Conservation (phyloP, 2,797 vertebrate species). For the Tachyglossus aculeatus region DNA sequence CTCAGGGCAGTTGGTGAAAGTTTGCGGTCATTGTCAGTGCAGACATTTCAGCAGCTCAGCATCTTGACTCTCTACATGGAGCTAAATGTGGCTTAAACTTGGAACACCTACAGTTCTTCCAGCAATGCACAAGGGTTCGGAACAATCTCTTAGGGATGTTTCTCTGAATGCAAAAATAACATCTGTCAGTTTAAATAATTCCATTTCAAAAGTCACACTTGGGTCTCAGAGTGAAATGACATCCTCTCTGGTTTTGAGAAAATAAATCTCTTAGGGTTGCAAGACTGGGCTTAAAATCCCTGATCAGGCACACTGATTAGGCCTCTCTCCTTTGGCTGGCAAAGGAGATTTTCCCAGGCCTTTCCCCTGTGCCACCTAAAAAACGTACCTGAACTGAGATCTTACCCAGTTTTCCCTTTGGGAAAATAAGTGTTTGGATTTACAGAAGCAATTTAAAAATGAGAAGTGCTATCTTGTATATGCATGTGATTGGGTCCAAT, state of each 20-base stretch:
- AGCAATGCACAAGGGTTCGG: neutral
- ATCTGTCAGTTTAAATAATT: neutral
- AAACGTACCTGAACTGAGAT: too few species aligned
- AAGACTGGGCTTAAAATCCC: too few species aligned
- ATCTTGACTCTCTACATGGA: neutral
- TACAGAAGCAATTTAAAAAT: too few species aligned
- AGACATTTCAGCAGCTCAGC: conserved; percentile 8
- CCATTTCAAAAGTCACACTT: neutral
- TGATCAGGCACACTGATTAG: too few species aligned
- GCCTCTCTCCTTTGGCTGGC: too few species aligned
- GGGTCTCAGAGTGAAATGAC: accelerated
- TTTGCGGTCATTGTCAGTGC: conserved; percentile 20
- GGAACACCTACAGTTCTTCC: conserved; percentile 8
- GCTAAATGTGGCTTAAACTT: neutral
- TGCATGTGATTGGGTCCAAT: too few species aligned
- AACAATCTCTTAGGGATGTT: neutral
- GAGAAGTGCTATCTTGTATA: too few species aligned
- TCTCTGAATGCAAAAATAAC: conserved; percentile 31
- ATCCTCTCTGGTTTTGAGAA: neutral
- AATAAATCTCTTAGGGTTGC: neutral
- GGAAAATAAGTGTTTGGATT: too few species aligned
- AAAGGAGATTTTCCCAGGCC: too few species aligned
- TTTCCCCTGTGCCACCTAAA: too few species aligned
- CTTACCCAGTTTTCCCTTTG: too few species aligned
- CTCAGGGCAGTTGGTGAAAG: neutral